Percentiles rank a stretch among this genome's conserved stretches.
Evolutionary conservation across 2,888 invertebrate genomes (phyloP).

Genomic region (Dilophus febrilis): DNA sequence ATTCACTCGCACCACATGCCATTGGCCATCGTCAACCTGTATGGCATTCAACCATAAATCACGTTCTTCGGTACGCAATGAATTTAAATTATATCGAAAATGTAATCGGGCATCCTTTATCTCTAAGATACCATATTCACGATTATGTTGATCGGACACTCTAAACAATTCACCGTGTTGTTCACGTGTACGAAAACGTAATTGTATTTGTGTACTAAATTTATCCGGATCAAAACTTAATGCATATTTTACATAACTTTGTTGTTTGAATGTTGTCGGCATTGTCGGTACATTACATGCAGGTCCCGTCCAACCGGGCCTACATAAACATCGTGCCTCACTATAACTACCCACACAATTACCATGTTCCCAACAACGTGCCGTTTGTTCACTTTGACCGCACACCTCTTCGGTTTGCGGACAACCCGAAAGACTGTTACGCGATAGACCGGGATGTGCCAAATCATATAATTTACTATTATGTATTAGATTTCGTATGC

Average conservation of each 20-base stretch:
- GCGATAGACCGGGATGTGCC: conserved; percentile 76
- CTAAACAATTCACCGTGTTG: conserved; percentile 85
- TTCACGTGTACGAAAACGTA: conserved; percentile 85
- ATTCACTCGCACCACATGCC: conserved; percentile 87
- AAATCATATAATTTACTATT: conserved; percentile 93
- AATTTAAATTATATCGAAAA: conserved; percentile 86
- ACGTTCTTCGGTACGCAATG: conserved; percentile 73
- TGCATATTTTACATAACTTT: conserved; percentile 94
- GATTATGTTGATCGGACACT: conserved; percentile 83
- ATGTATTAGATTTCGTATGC: conserved; percentile 87
- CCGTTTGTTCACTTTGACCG: conserved; percentile 68
- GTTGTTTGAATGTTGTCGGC: conserved; percentile 81
- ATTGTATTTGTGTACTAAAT: conserved; percentile 81
- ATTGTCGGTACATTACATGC: conserved; percentile 72
- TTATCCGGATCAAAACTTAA: conserved; percentile 85
- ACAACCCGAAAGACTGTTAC: conserved; percentile 79
- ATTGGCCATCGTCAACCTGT: conserved; percentile 86
- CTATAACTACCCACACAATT: conserved; percentile 81
- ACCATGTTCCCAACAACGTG: conserved; percentile 85
- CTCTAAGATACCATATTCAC: conserved; percentile 84
- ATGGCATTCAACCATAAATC: conserved; percentile 82
- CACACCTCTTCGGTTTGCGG: conserved; percentile 87
- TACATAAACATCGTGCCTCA: conserved; percentile 82
- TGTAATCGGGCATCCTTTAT: conserved; percentile 79
- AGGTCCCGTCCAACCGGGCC: conserved; percentile 89